Base-by-base conservation (phyloP, 2,797 vertebrate species). In the Synaphobranchus kaupii region DNA sequence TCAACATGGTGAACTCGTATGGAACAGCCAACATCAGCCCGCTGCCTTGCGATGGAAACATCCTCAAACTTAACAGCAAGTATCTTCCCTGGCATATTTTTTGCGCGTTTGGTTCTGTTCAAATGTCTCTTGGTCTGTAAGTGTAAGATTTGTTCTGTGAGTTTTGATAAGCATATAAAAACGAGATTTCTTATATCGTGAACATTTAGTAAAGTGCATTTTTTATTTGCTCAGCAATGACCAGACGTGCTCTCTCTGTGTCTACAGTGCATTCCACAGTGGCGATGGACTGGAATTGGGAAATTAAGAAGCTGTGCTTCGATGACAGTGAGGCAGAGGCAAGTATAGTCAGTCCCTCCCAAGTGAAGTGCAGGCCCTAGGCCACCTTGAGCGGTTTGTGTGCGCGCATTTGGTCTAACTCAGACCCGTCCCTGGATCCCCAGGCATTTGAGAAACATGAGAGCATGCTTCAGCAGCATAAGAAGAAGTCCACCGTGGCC, bases 271-370 rank as follows among this genome's bases (percentile, higher is more conserved):
- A 98, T 94, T 98, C 98, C 93, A 98, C 97, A 0, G 93, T 99
- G 94, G 98, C 98, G 1, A 93, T 98, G n/a, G 98, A 99, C 91
- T 99, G 98, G 98, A 97, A 98, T 92, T 94, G 96, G 1, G 97
- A 98, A 84, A 96, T 94, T 0, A 97, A 97, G 93, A 97, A 96
- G 90, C 94, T 95, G 83, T 97, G 97, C 88, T 99, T 97, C 31
- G 97, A 99, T 88, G 97, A 98, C 22, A 97, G 97, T 86, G 98
- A 99, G 91, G 97, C 98, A 85, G 98, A 99, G 97, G 98, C 98
- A 89, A 90, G 95, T 92, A 84, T 4, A 31, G 44, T 81, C 54
- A 44, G 20, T 34, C 4, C 80, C 50, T 82, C 50, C 80, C 25
- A 25, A 50, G 25, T 52, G n/a, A 28, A n/a, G 15, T 22, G 71